These are phyloP conservation scores for Ivindomyrus marchei DNA, from an alignment of 2,113 vertebrate species.

Conservation along the genomic window DNA sequence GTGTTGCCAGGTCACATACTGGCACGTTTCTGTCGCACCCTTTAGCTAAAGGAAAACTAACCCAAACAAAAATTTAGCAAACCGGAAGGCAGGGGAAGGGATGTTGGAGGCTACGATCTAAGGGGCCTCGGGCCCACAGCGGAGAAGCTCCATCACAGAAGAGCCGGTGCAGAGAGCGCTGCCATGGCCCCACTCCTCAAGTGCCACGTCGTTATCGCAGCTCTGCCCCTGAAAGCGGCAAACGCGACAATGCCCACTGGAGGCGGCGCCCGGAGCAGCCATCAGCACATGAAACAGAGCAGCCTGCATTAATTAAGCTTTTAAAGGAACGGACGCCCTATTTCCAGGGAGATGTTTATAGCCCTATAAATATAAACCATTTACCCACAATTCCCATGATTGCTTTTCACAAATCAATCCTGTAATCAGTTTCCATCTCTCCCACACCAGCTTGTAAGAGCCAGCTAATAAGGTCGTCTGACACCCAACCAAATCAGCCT, in stretches of 20 bases:
- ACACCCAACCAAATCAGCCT: not conserved
- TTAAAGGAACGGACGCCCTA: not conserved
- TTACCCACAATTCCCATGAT: conserved; percentile 17
- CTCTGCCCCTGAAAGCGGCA: not conserved
- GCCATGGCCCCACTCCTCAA: not conserved
- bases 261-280: not conserved
- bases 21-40: not conserved
- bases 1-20: conserved; percentile 1
- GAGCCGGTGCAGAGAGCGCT: not conserved
- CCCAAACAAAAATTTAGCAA: not conserved
- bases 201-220: not conserved
- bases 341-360: conserved; percentile 4
- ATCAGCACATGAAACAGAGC: not conserved
- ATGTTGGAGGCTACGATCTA: not conserved
- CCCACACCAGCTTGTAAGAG: not conserved
- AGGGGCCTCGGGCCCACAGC: not conserved
- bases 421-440: not conserved
- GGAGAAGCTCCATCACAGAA: not conserved
- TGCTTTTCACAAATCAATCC: conserved; percentile 14
- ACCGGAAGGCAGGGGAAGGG: not conserved
- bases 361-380: conserved; percentile 2
- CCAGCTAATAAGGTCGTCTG: not conserved
- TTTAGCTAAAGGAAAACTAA: not conserved
- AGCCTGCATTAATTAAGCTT: conserved; percentile 8
- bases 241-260: not conserved